Percentiles rank a stretch among this genome's conserved stretches.
phyloP scores from a whole-genome alignment of 2,888 invertebrate species.

The Hipparchia sbordonii region DNA sequence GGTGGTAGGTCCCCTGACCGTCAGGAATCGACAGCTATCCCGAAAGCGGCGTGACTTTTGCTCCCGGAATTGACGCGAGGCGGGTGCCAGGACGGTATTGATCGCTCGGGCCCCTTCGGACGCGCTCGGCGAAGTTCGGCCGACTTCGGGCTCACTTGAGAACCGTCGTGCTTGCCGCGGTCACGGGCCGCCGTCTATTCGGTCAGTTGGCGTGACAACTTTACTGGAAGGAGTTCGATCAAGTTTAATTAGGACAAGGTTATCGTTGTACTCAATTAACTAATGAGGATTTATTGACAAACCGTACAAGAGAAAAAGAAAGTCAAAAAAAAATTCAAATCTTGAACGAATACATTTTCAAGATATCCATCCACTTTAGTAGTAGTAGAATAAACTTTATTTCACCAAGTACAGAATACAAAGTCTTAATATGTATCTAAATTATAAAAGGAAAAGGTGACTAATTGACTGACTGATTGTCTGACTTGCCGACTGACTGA shows the following conservation, averaged over 20 bases:
- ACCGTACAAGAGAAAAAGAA: not conserved
- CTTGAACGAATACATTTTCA: too few species aligned
- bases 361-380: too few species aligned
- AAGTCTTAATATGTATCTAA: too few species aligned
- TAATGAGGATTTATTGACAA: slow-evolving; percentile 11
- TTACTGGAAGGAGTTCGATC: slow-evolving; percentile 64
- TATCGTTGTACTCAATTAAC: slow-evolving; percentile 49
- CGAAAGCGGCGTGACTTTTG: slow-evolving; percentile 74
- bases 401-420: too few species aligned
- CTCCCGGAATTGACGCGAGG: slow-evolving; percentile 75
- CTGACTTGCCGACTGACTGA: too few species aligned
- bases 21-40: slow-evolving; percentile 74
- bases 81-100: slow-evolving; percentile 73
- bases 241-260: slow-evolving; percentile 81
- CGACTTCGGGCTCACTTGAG: slow-evolving; percentile 71
- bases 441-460: too few species aligned
- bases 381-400: too few species aligned
- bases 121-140: slow-evolving; percentile 64
- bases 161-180: slow-evolving; percentile 56
- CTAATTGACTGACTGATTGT: too few species aligned
- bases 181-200: slow-evolving; percentile 52
- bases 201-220: slow-evolving; percentile 76
- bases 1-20: slow-evolving; percentile 52
- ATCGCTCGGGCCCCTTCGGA: slow-evolving; percentile 76
- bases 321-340: not conserved